Evolutionary conservation across 2,888 invertebrate species (phyloP).

Genomic region (Drosophila greeni): DNA sequence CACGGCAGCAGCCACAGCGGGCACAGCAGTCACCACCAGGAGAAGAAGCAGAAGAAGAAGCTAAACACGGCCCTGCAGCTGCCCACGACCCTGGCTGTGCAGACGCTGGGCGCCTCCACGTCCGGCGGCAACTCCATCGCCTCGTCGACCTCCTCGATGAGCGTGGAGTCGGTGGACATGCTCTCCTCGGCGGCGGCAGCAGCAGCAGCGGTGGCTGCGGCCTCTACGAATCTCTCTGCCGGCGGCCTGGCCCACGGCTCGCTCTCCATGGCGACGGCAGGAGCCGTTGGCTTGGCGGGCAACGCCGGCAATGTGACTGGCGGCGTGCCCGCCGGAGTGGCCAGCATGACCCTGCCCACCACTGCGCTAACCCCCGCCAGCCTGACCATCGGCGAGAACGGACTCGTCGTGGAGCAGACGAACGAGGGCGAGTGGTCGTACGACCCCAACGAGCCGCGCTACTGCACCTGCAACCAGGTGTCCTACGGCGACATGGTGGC

Average conservation of each 20-base stretch:
- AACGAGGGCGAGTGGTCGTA: slow-evolving; percentile 92
- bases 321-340: slow-evolving; percentile 32
- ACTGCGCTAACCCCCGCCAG: slow-evolving; percentile 67
- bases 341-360: slow-evolving; percentile 52
- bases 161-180: slow-evolving; percentile 71
- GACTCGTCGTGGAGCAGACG: slow-evolving; percentile 77
- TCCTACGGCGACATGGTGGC: slow-evolving; percentile 99
- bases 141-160: slow-evolving; percentile 74
- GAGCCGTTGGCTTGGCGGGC: slow-evolving; percentile 1
- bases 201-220: slow-evolving; percentile 30
- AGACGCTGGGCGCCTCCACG: slow-evolving; percentile 51
- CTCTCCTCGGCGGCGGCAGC: slow-evolving; percentile 41
- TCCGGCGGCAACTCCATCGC: slow-evolving; percentile 73
- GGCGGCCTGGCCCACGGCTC: slow-evolving; percentile 29
- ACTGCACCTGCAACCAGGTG: slow-evolving; percentile 97
- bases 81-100: slow-evolving; percentile 39
- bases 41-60: slow-evolving; percentile 73
- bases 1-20: slow-evolving; percentile 29
- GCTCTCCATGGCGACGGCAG: slow-evolving; percentile 20
- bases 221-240: slow-evolving; percentile 40
- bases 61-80: slow-evolving; percentile 7
- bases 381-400: slow-evolving; percentile 70
- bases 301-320: not conserved
- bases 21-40: slow-evolving; percentile 48
- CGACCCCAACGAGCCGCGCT: slow-evolving; percentile 97